Evolutionary conservation across 2,797 vertebrate genomes (phyloP).

Genomic region (Xiphorhynchus erythropygius): DNA sequence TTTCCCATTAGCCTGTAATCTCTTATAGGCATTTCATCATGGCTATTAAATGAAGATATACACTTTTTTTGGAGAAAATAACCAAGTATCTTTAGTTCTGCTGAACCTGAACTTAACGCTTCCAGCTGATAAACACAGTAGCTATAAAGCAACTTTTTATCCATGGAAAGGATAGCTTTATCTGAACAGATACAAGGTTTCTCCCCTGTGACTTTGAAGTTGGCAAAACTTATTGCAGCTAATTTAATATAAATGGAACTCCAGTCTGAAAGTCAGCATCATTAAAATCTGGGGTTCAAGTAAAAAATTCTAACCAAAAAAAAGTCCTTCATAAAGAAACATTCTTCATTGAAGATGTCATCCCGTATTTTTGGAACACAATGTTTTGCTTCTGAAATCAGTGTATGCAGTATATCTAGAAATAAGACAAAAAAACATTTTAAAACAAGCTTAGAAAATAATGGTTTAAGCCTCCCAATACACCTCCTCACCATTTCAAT

Average conservation of each 20-base stretch:
- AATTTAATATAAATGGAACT: not conserved
- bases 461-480: not conserved
- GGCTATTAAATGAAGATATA: constrained; percentile 20
- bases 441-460: not conserved
- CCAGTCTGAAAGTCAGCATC: not conserved
- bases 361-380: not conserved
- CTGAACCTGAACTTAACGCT: not conserved
- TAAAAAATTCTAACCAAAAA: not conserved
- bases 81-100: constrained; percentile 7
- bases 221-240: not conserved
- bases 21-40: constrained; percentile 17
- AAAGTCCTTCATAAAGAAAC: not conserved
- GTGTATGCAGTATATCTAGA: not conserved
- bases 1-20: constrained; percentile 50
- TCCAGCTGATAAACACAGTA: not conserved
- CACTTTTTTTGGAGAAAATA: not conserved
- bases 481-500: not conserved
- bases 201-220: not conserved
- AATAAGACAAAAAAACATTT: not conserved
- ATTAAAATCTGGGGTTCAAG: not conserved
- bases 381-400: not conserved
- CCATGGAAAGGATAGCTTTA: not conserved
- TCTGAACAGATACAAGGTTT: not conserved
- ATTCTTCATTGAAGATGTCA: not conserved
- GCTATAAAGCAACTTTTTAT: not conserved